Evolutionary conservation across 2,888 invertebrate species (phyloP), one percentile per base, ranked within the genome.

Genomic region (Drosophila robusta): DNA sequence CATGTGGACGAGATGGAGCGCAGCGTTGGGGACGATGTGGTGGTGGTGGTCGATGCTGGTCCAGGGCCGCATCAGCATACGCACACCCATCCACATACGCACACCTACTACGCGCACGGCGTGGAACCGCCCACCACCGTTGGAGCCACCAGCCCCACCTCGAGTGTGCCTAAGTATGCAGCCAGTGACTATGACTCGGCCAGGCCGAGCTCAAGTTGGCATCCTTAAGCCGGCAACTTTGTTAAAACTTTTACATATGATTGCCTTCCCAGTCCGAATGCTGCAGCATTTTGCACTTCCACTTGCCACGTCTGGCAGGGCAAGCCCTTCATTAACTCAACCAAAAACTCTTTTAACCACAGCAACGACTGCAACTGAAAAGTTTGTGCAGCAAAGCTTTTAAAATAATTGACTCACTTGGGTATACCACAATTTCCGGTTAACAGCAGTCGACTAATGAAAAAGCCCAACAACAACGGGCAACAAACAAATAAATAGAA

Each of bases 391-490:
- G 75, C 75, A 89, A 84, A 82, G 90, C 90, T 90, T 89, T 90
- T 90, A 89, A 90, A 85, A 85, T 89, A 89, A 89, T 90, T 89
- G 84, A 87, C 82, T 90, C 90, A 76, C 90, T 88, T 80, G 90
- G 85, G 89, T 74, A 77, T 81, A 66, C 77, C 81, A 78, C 78
- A 87, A 80, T 78, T 88, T 89, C 89, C 89, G 89, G 89, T 88
- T 82, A 82, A 78, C 83, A 80, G 87, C 41, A 89, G 84, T 47
- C 66, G 78, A 74, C 89, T 87, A 83, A 83, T 83, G 89, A 87
- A 83, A 87, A 70, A 70, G 79, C 63, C 58, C 67, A 68, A 63
- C 69, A 69, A 58, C 68, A 49, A 45, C 41, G 14, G 42, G 38
- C 51, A 44, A 18, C 41, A 32, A 39, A 41, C 14, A 54, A 44